Evolutionary conservation across 2,113 vertebrate genomes (phyloP).

Genomic region (Saguinus imperator): DNA sequence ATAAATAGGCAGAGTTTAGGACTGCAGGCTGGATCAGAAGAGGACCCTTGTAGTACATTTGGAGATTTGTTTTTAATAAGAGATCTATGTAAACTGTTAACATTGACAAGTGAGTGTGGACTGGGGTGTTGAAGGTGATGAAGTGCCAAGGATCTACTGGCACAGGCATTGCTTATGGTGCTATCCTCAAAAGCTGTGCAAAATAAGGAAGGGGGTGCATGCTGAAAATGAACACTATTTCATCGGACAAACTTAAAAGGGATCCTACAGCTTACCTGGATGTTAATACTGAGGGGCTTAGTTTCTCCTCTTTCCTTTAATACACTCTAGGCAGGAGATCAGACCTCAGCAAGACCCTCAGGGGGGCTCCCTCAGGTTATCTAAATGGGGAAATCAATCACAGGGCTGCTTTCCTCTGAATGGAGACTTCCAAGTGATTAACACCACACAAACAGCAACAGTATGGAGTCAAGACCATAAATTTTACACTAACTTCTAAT

Average conservation of each 20-base stretch:
- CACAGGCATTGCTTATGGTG: not conserved
- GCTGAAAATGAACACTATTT: not conserved
- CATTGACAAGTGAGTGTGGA: not conserved
- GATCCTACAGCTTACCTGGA: not conserved
- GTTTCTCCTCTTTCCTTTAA: not conserved
- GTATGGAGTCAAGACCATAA: not conserved
- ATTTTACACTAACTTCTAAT: constrained; percentile 69
- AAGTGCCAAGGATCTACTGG: not conserved
- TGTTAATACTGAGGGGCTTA: not conserved
- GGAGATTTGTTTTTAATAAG: not conserved
- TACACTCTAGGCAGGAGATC: not conserved
- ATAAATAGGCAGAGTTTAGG: not conserved
- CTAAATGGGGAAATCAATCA: constrained; percentile 70
- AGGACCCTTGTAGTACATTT: not conserved
- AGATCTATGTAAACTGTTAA: not conserved
- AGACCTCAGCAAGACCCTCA: not conserved
- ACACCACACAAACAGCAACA: constrained; percentile 20
- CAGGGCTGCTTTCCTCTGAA: constrained; percentile 57
- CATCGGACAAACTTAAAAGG: not conserved
- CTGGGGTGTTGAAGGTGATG: not conserved
- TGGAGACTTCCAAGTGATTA: constrained; percentile 40
- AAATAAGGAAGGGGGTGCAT: no score
- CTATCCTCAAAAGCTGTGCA: not conserved
- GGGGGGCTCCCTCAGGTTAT: constrained; percentile 31
- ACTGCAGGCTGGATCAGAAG: not conserved